Evolutionary conservation across 2,888 invertebrate genomes (phyloP).

Genomic region (Agrilus mali): DNA sequence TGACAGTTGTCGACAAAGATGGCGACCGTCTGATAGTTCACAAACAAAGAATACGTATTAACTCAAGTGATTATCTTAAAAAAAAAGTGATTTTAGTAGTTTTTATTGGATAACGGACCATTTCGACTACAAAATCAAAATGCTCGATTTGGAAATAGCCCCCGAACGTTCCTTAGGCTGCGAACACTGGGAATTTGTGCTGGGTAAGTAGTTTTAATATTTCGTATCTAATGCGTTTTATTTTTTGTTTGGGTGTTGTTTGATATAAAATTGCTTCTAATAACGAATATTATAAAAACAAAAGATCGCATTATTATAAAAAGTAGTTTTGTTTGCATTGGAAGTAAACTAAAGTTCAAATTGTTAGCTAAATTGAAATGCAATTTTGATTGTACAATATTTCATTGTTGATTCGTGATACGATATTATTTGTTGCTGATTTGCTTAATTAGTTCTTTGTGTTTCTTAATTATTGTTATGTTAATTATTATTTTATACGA

Average conservation of each 20-base stretch:
- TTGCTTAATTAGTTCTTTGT: too few relatives aligned
- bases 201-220: constrained; percentile 55
- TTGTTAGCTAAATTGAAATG: too few relatives aligned
- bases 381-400: too few relatives aligned
- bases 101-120: constrained; percentile 8
- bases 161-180: constrained; percentile 92
- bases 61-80: constrained; percentile 16
- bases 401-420: too few relatives aligned
- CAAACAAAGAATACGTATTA: constrained; percentile 27
- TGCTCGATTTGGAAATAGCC: constrained; percentile 94
- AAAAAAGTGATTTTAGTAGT: constrained; percentile 14
- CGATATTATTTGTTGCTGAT: too few relatives aligned
- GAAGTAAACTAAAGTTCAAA: too few relatives aligned
- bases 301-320: too few relatives aligned
- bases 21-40: constrained; percentile 24
- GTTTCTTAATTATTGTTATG: too few relatives aligned
- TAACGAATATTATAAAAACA: too few relatives aligned
- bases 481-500: too few relatives aligned
- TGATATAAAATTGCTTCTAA: neutral
- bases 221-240: constrained; percentile 34
- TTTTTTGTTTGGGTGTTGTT: constrained; percentile 28
- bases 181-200: constrained; percentile 95
- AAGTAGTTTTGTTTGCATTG: too few relatives aligned
- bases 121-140: constrained; percentile 34
- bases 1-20: constrained; percentile 29